These are phyloP conservation scores for Zosterops hypoxanthus DNA, from an alignment of 2,113 vertebrate genomes.

Conservation along the genomic window DNA sequence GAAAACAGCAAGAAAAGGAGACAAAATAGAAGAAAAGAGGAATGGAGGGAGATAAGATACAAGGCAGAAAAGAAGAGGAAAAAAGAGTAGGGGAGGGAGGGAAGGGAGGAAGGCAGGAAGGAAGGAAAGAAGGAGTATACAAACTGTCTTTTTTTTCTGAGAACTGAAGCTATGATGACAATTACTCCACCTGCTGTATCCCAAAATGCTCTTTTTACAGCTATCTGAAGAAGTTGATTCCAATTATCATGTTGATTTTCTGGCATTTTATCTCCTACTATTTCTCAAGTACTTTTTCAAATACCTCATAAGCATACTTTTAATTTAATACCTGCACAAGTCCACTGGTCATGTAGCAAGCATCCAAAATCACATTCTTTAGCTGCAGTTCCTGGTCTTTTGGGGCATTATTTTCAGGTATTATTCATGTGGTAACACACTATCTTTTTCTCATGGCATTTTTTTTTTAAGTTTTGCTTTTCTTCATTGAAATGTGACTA, in stretches of 20 bases:
- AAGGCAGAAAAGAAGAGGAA: background rate
- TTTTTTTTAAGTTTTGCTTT: background rate
- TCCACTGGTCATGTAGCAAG: background rate
- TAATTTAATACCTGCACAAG: background rate
- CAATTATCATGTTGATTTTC: slow-evolving; percentile 28
- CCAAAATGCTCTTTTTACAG: background rate
- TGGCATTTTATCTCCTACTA: background rate
- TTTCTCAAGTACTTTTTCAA: slow-evolving; percentile 31
- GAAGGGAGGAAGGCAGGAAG: background rate
- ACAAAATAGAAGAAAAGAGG: too few species aligned
- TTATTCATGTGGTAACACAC: background rate
- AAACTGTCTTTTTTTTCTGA: background rate
- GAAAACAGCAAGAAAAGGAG: background rate
- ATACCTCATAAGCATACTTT: background rate
- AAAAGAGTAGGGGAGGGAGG: background rate
- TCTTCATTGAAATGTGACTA: background rate
- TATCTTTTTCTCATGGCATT: background rate
- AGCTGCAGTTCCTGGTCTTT: background rate
- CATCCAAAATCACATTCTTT: background rate
- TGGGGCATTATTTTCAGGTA: background rate
- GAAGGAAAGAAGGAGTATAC: rapidly evolving
- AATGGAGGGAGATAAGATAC: too few species aligned
- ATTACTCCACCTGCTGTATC: background rate
- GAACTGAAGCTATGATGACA: background rate
- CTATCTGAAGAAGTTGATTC: background rate